A percentile compares a stretch with the other conserved stretches of the same genome.
These are phyloP conservation scores for Platichthys stellatus DNA, from an alignment of 2,113 vertebrate genomes.

Conservation along the genomic window DNA sequence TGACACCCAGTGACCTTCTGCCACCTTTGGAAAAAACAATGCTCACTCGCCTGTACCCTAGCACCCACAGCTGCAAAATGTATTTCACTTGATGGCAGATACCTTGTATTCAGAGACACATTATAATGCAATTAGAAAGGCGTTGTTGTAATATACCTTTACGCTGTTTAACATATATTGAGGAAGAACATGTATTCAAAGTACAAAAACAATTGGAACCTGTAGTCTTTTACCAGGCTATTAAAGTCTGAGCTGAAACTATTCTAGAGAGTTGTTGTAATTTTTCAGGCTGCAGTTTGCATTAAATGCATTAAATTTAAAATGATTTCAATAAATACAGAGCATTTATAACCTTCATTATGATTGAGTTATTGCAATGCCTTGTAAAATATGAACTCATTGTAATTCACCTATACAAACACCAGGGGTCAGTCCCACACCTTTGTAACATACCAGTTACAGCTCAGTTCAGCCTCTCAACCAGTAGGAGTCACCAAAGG, in stretches of 20 bases:
- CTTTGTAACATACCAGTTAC: no score
- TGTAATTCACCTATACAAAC: slow-evolving; percentile 15
- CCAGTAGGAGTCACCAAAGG: slow-evolving; percentile 56
- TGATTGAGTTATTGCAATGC: no score
- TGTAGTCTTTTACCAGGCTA: no score
- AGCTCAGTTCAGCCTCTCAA: neutral
- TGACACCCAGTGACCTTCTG: slow-evolving; percentile 36
- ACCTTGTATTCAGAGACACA: neutral
- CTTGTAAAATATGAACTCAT: no score
- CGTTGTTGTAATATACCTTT: neutral
- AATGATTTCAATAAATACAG: no score
- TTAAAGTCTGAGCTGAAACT: no score
- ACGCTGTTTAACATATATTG: neutral
- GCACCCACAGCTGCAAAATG: slow-evolving; percentile 41
- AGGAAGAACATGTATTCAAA: no score
- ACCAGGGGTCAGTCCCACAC: slow-evolving; percentile 22
- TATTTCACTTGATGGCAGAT: slow-evolving; percentile 5
- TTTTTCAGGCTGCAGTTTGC: no score
- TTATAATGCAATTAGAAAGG: neutral
- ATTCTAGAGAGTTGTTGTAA: no score
- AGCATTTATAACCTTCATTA: no score
- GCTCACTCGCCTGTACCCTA: neutral
- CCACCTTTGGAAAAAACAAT: slow-evolving; percentile 51
- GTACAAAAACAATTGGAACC: no score
- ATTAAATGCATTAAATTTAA: no score